phyloP scores from a whole-genome alignment of 2,797 vertebrate genomes.

The Hoplostethus mediterraneus region DNA sequence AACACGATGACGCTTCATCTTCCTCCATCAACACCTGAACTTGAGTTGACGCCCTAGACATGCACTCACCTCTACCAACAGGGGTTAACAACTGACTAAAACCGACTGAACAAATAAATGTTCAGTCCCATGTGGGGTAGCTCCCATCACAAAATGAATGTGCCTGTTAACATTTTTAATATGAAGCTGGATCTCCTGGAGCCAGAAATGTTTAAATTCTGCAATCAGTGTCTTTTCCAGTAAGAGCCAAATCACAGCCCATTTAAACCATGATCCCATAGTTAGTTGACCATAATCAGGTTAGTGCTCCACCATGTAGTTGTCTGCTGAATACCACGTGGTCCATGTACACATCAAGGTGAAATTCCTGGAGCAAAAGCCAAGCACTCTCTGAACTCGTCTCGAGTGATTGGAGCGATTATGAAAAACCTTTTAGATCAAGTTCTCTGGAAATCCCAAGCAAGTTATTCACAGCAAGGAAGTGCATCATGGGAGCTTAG shows the following conservation, averaged over 20 bases:
- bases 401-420: neutral
- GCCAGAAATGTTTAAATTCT: conserved; percentile 12
- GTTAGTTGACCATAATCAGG: too few species aligned
- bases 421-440: conserved; percentile 3
- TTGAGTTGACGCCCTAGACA: too few species aligned
- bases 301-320: neutral
- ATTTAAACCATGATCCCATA: neutral
- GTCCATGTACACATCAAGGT: neutral
- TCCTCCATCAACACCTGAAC: neutral
- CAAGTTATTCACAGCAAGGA: conserved; percentile 11
- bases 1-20: conserved; percentile 55
- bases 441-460: conserved; percentile 6
- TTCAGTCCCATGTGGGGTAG: neutral
- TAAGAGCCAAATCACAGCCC: too few species aligned
- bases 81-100: neutral
- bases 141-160: neutral
- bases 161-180: neutral
- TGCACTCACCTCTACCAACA: neutral
- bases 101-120: neutral
- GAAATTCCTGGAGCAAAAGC: conserved; percentile 11
- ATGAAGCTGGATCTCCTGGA: neutral
- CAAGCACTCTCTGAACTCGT: neutral
- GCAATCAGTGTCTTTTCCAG: neutral
- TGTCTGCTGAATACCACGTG: neutral
- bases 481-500: neutral